A percentile compares a stretch with the other conserved stretches of the same genome.
Evolutionary conservation across 2,113 vertebrate genomes (phyloP).

Genomic region (Cryptomyrus ogoouensis): DNA sequence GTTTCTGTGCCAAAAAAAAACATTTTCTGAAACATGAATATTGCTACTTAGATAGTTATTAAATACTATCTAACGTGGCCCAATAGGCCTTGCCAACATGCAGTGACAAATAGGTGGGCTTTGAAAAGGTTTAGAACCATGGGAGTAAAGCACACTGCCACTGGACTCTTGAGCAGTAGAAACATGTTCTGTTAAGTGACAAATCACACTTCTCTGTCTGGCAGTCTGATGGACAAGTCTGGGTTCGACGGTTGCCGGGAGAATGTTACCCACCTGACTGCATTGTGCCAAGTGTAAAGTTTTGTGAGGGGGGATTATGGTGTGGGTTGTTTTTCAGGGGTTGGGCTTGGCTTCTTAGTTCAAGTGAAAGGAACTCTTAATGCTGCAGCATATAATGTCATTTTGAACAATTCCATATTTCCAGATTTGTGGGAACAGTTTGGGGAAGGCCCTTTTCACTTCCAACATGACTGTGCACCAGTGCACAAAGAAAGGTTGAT

Average conservation of each 20-base stretch:
- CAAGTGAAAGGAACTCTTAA: neutral
- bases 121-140: no score
- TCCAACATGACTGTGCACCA: neutral
- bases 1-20: no score
- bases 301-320: neutral
- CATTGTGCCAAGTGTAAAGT: neutral
- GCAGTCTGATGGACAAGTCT: neutral
- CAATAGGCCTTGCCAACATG: no score
- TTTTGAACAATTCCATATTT: neutral
- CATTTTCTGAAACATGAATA: no score
- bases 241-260: neutral
- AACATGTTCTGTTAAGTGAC: neutral
- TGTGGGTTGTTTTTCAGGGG: neutral
- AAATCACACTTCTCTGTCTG: neutral
- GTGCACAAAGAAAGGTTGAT: neutral
- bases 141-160: neutral
- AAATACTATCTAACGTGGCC: no score
- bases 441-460: neutral
- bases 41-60: no score
- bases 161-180: neutral
- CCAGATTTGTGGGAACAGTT: neutral
- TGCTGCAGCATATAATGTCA: neutral
- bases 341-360: neutral
- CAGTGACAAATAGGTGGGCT: no score
- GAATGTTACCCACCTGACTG: neutral